Evolutionary conservation across 2,797 vertebrate genomes (phyloP), one percentile per base, ranked within the genome.

Genomic region (Sebastes iracundus): DNA sequence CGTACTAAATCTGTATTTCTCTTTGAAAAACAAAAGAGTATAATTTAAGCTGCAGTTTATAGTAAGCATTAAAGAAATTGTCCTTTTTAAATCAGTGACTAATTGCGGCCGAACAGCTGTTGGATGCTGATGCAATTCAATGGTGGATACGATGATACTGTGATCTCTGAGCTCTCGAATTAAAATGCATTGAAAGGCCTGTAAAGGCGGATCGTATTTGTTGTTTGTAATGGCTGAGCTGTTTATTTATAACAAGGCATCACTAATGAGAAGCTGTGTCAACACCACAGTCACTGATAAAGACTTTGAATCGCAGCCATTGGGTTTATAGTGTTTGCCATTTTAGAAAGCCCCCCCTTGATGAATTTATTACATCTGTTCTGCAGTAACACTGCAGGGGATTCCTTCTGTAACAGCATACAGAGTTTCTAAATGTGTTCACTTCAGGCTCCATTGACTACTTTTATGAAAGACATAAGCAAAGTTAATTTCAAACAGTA

Each of bases 261-360:
- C 78, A 18, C 76, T 86, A 81, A 89, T 80, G 74, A 84, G 58
- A 85, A 79, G 62, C 81, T 78, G 80, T 81, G 71, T 85, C 85
- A 84, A 83, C 77, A 79, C 5, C 16, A 61, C 28, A 72, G 68
- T 76, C 61, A 42, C 83, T 65, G 53, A 86, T 83, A 83, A 70
- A 83, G 52, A 70, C 58, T 53, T 5, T 81, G 89, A 81, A 84
- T 60, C 5, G 1, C 60, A 76, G 77, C 87, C 86, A 82, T 35
- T 62, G 71, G 72, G 16, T 86, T 86, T 86, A 78, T 74, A 70
- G 61, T 60, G 38, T 78, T 42, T 59, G 71, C 42, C 63, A 42
- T 75, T 84, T 77, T 60, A 81, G 49, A 69, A 66, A 72, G 27
- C 22, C 56, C 55, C 68, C 68, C 55, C 23, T 3, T 32, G 25